Conservation (phyloP, 1,140 invertebrate species). For the Lepidurus packardi region DNA sequence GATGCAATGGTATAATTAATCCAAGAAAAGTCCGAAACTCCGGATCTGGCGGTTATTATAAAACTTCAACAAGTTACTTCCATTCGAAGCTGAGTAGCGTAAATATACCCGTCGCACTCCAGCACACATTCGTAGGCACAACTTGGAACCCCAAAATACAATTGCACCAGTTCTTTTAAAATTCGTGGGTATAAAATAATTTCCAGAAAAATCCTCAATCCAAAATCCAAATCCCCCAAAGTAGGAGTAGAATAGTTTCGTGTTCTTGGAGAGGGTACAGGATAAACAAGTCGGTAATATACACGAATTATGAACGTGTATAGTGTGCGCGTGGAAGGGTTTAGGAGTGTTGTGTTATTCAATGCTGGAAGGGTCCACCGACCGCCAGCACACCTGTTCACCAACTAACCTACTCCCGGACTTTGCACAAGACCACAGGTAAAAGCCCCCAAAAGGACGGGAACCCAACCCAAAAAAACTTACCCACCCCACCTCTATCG, state of each 20-base stretch:
- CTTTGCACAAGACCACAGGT: slow-evolving; percentile 4
- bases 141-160: neutral
- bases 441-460: neutral
- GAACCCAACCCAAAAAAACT: slow-evolving; percentile 8
- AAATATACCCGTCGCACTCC: neutral
- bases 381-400: slow-evolving; percentile 20
- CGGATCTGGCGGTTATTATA: neutral
- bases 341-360: neutral
- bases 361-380: slow-evolving; percentile 9
- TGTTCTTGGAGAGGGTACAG: neutral
- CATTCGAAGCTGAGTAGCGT: neutral
- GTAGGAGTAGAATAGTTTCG: neutral
- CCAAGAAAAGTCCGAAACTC: neutral
- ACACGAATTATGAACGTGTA: neutral
- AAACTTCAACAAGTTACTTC: neutral
- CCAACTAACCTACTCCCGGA: slow-evolving; percentile 20
- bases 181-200: no score
- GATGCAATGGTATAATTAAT: neutral
- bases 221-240: no score
- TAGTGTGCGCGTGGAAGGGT: neutral
- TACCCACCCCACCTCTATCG: neutral
- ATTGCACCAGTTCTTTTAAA: neutral
- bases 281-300: neutral
- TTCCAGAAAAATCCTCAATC: no score
- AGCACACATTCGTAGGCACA: neutral